Percentiles rank a stretch among this genome's conserved stretches.
Conservation (phyloP, 2,113 vertebrate genomes). For the Aldabrachelys gigantea region DNA sequence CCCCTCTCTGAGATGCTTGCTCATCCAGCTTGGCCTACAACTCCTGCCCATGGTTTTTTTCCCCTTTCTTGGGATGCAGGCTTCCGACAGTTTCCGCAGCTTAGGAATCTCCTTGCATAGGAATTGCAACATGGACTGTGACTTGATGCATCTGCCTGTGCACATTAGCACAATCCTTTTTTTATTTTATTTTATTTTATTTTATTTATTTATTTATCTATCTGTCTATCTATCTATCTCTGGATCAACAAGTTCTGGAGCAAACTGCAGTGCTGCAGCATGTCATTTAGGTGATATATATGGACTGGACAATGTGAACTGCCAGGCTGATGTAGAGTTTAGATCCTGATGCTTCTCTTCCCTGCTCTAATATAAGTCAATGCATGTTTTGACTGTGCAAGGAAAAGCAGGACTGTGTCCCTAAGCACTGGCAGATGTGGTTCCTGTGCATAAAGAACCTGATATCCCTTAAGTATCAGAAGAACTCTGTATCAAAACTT, state of each 20-base stretch:
- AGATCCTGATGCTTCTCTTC: not conserved
- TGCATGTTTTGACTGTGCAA: not conserved
- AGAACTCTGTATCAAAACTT: not conserved
- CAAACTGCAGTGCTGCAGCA: accelerated
- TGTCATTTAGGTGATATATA: not conserved
- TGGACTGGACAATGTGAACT: not conserved
- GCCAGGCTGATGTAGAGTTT: not conserved
- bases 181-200: no score
- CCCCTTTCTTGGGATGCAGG: no score
- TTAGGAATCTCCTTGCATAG: not conserved
- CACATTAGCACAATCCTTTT: not conserved
- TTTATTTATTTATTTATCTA: no score
- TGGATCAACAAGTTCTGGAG: not conserved
- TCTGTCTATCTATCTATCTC: no score
- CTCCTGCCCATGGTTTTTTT: no score
- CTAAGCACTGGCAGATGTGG: not conserved
- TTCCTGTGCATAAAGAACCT: not conserved
- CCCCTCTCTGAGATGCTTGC: no score
- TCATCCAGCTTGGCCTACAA: no score
- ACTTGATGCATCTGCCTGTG: not conserved
- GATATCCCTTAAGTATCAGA: not conserved
- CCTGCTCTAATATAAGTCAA: accelerated
- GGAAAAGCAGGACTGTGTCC: not conserved
- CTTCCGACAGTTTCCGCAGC: no score
- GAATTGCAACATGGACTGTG: accelerated